These are phyloP conservation scores for Anarrhichthys ocellatus DNA, from an alignment of 2,113 vertebrate genomes.

Conservation along the genomic window DNA sequence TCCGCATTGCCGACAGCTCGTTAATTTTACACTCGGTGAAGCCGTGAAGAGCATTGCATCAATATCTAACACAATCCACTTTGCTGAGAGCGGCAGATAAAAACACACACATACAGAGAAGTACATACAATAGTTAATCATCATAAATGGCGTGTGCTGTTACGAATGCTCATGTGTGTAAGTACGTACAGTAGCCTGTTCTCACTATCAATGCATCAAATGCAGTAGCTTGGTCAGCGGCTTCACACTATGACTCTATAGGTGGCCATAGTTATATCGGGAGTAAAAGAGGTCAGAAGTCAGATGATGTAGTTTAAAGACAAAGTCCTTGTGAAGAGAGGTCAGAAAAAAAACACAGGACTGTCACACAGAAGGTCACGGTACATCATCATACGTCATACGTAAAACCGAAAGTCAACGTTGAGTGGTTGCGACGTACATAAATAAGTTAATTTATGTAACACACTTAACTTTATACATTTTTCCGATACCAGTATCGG, in stretches of 20 bases:
- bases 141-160: conserved; percentile 46
- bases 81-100: conserved; percentile 70
- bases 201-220: background rate
- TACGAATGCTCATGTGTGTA: conserved; percentile 36
- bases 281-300: background rate
- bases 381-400: too few species aligned
- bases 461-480: too few species aligned
- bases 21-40: conserved; percentile 77
- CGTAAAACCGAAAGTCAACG: too few species aligned
- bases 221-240: background rate
- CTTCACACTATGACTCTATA: background rate
- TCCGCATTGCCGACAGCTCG: conserved; percentile 67
- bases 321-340: background rate
- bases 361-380: too few species aligned
- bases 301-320: too few species aligned
- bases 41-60: conserved; percentile 69
- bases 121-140: conserved; percentile 67
- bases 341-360: too few species aligned
- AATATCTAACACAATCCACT: conserved; percentile 73
- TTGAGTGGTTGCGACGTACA: too few species aligned
- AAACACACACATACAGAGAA: conserved; percentile 25
- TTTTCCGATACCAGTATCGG: too few species aligned
- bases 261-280: background rate
- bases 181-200: background rate
- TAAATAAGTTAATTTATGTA: too few species aligned